Percentiles rank a stretch among this genome's conserved stretches.
Conservation (phyloP, 2,797 vertebrate species). For the Urosaurus nigricauda region DNA sequence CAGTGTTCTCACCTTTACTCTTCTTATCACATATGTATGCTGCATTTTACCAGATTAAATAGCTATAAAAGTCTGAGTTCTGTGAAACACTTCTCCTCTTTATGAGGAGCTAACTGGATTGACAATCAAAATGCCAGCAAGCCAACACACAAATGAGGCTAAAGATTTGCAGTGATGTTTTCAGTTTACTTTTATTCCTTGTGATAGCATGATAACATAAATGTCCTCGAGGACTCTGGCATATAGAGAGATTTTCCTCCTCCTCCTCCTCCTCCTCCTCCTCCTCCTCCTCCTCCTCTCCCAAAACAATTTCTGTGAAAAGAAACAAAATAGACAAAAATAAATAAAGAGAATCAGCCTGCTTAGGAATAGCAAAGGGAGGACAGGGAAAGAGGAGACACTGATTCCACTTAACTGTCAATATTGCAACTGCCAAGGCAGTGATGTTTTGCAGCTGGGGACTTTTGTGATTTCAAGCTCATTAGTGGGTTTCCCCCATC, state of each 20-base stretch:
- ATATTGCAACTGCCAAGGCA: too few species aligned
- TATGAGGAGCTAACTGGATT: not conserved
- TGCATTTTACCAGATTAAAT: slow-evolving; percentile 17
- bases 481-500: too few species aligned
- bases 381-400: too few species aligned
- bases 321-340: too few species aligned
- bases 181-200: slow-evolving; percentile 11
- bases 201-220: not conserved
- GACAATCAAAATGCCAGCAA: not conserved
- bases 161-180: slow-evolving; percentile 17
- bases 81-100: slow-evolving; percentile 24
- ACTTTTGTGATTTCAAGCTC: too few species aligned
- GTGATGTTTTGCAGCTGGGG: too few species aligned
- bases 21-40: not conserved
- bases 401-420: too few species aligned
- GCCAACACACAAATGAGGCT: not conserved
- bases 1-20: not conserved
- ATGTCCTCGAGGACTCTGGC: not conserved
- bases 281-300: too few species aligned
- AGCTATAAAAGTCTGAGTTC: slow-evolving; percentile 9
- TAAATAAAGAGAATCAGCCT: too few species aligned
- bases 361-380: too few species aligned
- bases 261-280: too few species aligned
- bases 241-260: not conserved
- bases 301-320: too few species aligned